Percentiles rank a stretch among this genome's conserved stretches.
Evolutionary conservation across 2,113 vertebrate genomes (phyloP).

Genomic region (Oreochromis spilurus): DNA sequence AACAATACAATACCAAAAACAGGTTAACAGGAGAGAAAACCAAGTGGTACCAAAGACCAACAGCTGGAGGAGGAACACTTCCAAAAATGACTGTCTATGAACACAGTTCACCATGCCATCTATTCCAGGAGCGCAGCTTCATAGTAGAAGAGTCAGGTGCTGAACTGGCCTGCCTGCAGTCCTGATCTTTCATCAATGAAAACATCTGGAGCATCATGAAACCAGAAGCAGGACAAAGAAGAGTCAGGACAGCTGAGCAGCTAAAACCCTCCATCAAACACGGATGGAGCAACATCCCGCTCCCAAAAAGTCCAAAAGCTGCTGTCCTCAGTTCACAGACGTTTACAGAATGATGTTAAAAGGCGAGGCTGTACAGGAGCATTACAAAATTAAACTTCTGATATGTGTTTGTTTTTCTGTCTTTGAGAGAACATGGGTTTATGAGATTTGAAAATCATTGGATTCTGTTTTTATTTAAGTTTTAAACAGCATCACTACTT

Average conservation of each 20-base stretch:
- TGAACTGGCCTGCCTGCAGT: neutral
- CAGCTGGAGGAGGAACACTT: neutral
- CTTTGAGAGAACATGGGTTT: neutral
- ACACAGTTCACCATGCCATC: neutral
- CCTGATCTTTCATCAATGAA: rapidly evolving
- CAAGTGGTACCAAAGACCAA: neutral
- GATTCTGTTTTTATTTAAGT: neutral
- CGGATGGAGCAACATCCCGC: neutral
- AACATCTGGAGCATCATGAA: neutral
- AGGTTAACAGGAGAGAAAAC: rapidly evolving
- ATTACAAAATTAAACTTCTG: neutral
- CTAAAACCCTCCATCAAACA: neutral
- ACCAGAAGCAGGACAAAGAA: neutral
- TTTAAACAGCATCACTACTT: neutral
- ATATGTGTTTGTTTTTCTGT: neutral
- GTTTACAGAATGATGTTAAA: neutral
- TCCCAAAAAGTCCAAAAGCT: neutral
- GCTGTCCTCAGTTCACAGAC: rapidly evolving
- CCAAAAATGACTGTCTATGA: neutral
- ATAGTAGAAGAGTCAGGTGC: neutral
- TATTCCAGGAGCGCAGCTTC: neutral
- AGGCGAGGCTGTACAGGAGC: neutral
- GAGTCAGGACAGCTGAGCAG: neutral
- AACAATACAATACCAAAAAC: neutral
- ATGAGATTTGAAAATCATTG: rapidly evolving